These are phyloP conservation scores for Tinea trinotella DNA, from an alignment of 2,888 invertebrate genomes.

Conservation along the genomic window DNA sequence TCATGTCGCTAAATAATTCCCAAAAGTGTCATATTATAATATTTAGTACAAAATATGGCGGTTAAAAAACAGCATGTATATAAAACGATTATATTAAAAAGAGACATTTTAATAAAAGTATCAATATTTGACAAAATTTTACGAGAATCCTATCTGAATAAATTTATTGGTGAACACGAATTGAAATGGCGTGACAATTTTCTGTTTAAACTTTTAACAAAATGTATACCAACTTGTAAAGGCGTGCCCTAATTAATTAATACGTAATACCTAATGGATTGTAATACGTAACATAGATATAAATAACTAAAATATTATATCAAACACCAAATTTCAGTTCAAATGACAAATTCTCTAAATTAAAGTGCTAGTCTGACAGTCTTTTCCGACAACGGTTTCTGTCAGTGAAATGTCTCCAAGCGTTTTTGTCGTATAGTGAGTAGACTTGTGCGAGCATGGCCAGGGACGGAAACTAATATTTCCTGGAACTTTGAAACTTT, in stretches of 20 bases:
- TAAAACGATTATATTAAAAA: too few species aligned
- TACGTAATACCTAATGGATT: too few species aligned
- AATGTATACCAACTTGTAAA: not conserved
- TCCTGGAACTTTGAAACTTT: not conserved
- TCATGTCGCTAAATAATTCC: too few species aligned
- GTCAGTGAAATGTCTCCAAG: not conserved
- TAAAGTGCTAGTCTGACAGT: not conserved
- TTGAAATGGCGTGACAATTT: not conserved
- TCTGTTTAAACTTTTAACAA: slow-evolving; percentile 4
- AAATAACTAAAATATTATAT: too few species aligned
- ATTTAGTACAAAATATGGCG: too few species aligned
- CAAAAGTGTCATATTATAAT: too few species aligned
- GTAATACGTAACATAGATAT: too few species aligned
- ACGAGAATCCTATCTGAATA: not conserved
- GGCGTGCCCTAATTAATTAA: too few species aligned
- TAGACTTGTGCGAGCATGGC: not conserved
- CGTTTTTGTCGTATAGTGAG: not conserved
- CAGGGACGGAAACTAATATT: not conserved
- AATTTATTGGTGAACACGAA: not conserved
- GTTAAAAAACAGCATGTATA: too few species aligned
- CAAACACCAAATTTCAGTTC: not conserved
- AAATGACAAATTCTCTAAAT: not conserved
- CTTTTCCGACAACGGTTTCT: not conserved
- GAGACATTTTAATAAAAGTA: not conserved
- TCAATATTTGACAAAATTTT: not conserved